These are phyloP conservation scores for Cercopithecus mitis DNA, from an alignment of 2,797 vertebrate species.

Conservation along the genomic window DNA sequence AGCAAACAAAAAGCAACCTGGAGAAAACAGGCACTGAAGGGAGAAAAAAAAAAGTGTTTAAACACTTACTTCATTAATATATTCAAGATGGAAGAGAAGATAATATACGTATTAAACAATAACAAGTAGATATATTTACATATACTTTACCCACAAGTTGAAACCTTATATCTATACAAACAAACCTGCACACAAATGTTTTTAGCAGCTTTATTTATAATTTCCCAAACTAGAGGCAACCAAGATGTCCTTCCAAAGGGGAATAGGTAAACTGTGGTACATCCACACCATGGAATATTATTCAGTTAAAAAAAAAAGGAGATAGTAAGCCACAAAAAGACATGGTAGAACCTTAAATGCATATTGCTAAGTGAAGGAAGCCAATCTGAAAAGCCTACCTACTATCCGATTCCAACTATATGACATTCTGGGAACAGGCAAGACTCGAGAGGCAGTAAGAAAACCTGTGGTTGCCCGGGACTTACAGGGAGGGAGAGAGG, in stretches of 20 bases:
- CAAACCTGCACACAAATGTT: neutral
- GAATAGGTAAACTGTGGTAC: neutral
- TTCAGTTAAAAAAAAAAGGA: conserved; percentile 22
- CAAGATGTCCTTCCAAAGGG: neutral
- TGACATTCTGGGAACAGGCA: conserved; percentile 3
- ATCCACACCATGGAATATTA: neutral
- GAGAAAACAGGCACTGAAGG: neutral
- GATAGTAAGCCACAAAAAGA: neutral
- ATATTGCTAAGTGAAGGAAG: neutral
- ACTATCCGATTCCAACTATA: neutral
- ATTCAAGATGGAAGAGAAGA: neutral
- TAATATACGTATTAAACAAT: neutral
- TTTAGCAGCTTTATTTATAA: conserved; percentile 1
- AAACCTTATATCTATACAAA: conserved; percentile 12
- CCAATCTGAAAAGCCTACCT: neutral
- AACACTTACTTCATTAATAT: conserved; percentile 16
- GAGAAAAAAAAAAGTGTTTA: neutral
- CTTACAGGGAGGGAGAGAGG: neutral
- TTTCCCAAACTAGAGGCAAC: neutral
- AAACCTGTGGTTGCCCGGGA: neutral
- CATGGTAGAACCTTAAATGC: neutral
- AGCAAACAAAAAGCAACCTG: neutral
- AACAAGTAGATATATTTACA: neutral
- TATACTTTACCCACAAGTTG: conserved; percentile 8
- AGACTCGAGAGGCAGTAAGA: neutral